These are phyloP conservation scores for Donacobius atricapilla DNA, from an alignment of 2,113 vertebrate genomes.

Conservation along the genomic window DNA sequence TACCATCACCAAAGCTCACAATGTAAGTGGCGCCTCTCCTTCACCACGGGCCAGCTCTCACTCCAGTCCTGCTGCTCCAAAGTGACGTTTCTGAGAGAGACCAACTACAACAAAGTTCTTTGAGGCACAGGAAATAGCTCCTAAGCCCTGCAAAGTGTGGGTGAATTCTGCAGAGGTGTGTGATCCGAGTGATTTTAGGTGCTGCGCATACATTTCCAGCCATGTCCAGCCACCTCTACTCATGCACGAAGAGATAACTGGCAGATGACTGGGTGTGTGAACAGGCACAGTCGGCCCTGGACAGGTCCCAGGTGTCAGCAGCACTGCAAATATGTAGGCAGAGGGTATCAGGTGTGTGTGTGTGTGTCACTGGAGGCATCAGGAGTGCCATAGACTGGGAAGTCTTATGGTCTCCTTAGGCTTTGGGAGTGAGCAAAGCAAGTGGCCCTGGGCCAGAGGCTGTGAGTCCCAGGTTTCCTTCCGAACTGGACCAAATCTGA, in stretches of 20 bases:
- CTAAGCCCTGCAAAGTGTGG: neutral
- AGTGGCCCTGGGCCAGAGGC: neutral
- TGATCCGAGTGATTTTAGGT: neutral
- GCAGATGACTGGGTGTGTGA: neutral
- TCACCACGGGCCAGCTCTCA: neutral
- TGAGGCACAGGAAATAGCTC: neutral
- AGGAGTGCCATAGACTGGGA: neutral
- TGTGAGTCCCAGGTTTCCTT: neutral
- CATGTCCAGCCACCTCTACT: neutral
- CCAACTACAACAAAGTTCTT: neutral
- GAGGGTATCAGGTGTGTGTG: neutral
- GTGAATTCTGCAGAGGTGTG: neutral
- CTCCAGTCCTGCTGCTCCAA: neutral
- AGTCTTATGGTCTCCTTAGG: neutral
- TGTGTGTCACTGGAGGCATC: neutral
- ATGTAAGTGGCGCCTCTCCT: constrained; percentile 72
- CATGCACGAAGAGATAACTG: neutral
- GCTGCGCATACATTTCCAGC: neutral
- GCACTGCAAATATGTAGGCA: neutral
- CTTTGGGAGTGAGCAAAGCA: neutral
- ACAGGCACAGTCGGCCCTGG: neutral
- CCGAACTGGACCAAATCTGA: neutral
- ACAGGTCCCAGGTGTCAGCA: neutral
- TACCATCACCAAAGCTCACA: constrained; percentile 91
- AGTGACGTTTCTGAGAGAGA: neutral